phyloP scores from a whole-genome alignment of 2,113 vertebrate species.

The Peromyscus polionotus region DNA sequence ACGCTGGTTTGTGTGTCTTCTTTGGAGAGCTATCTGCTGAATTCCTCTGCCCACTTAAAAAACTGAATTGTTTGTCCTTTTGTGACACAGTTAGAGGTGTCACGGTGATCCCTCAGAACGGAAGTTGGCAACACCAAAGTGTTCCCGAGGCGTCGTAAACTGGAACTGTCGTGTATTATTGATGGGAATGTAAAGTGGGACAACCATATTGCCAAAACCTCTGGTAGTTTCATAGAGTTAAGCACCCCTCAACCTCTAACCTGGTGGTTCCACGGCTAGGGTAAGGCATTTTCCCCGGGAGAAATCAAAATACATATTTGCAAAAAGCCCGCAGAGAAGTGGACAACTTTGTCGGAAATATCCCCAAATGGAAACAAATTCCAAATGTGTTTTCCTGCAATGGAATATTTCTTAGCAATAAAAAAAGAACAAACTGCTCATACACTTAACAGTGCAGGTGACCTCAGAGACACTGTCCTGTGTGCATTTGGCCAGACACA shows the following conservation, averaged over 20 bases:
- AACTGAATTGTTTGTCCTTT: neutral
- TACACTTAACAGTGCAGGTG: neutral
- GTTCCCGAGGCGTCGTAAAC: neutral
- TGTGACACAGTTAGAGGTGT: neutral
- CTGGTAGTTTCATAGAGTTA: neutral
- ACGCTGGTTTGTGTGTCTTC: neutral
- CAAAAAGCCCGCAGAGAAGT: neutral
- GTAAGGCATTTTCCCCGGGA: neutral
- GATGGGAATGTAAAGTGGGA: neutral
- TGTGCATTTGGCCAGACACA: neutral
- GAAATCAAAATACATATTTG: conserved; percentile 34
- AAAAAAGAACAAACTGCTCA: neutral
- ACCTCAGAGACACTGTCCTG: neutral
- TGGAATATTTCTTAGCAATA: neutral
- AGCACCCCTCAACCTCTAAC: neutral
- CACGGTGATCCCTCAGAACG: neutral
- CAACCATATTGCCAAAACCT: neutral
- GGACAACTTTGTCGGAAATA: neutral
- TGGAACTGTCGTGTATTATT: neutral
- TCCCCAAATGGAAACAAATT: neutral
- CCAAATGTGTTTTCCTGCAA: conserved; percentile 9
- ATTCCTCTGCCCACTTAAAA: neutral
- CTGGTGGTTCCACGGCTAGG: neutral
- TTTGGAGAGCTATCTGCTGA: neutral
- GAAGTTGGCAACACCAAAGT: neutral